Base-by-base conservation (phyloP, 2,797 vertebrate genomes). In the Discoglossus pictus region DNA sequence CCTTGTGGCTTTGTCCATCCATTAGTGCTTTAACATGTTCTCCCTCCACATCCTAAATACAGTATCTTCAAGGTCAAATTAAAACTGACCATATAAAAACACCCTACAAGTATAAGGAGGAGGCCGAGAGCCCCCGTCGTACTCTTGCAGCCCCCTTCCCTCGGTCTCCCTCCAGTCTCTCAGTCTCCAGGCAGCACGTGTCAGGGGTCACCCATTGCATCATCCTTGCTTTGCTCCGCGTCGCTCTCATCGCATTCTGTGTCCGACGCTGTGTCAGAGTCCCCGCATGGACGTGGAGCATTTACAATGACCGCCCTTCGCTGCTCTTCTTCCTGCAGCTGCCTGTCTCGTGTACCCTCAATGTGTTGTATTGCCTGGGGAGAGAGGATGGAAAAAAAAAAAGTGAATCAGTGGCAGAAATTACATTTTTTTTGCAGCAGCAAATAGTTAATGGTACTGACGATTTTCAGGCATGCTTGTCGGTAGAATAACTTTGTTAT, bases 331-430 rank as follows among this genome's bases (percentile, higher is more conserved):
- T 93, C 90, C 72, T 89, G 88, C 67, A 93, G 89, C 66, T 87
- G 83, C 34, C 92, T 93, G 65, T 93, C 94, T 78, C 93, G 95
- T 15, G 93, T 98, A 75, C 97, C 96, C 83, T 99, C 97, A 1
- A 99, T 99, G 89, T 99, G 97, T 85, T 99, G 97, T 87, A 99
- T 99, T 0, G 97, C 97, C 97, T 99, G 78, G 1, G 46, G 18
- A 0, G 1, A 50, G 18, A 0, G 2, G 16, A 17, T 25, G 63
- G 25, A 52, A 53, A 17, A 8, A 1, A 34, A 17, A 34, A n/a
- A n/a, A n/a, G n/a, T n/a, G n/a, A n/a, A n/a, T n/a, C n/a, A n/a
- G n/a, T n/a, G n/a, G n/a, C n/a, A n/a, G n/a, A n/a, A n/a, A n/a
- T n/a, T n/a, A n/a, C n/a, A n/a, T n/a, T n/a, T n/a, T n/a, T n/a